Conservation (phyloP, 1,140 invertebrate genomes). For the Lordiphosa collinella region DNA sequence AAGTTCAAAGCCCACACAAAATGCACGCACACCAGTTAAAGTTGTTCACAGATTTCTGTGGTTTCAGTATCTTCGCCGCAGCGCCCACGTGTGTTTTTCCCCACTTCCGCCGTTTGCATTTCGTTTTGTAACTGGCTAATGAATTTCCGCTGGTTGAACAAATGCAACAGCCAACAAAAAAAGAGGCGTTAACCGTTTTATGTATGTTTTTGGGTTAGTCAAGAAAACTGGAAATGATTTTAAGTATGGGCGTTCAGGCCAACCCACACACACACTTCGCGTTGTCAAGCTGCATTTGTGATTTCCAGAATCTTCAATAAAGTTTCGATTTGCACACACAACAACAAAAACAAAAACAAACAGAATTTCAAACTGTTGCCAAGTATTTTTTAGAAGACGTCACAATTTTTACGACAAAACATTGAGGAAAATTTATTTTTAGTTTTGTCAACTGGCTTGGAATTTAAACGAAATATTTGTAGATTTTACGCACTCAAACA, state of each 20-base stretch:
- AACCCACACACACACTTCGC: too few relatives aligned
- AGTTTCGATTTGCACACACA: too few relatives aligned
- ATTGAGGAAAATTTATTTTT: constrained; percentile 32
- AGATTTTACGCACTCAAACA: constrained; percentile 32
- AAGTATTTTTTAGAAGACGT: constrained; percentile 16
- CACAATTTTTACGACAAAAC: constrained; percentile 37
- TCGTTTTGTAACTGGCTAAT: constrained; percentile 57
- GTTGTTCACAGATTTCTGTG: too few relatives aligned
- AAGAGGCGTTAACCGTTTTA: constrained; percentile 41
- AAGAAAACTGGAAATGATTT: neutral
- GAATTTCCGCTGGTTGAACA: constrained; percentile 64
- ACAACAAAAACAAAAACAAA: neutral
- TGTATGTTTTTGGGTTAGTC: neutral
- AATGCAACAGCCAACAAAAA: constrained; percentile 7
- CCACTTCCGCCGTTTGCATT: constrained; percentile 61
- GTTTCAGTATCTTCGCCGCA: neutral
- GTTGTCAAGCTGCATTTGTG: too few relatives aligned
- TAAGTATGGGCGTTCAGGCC: too few relatives aligned
- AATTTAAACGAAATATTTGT: constrained; percentile 33
- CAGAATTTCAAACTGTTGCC: constrained; percentile 18
- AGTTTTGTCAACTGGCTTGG: constrained; percentile 7
- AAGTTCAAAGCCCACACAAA: constrained; percentile 34
- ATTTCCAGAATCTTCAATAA: too few relatives aligned
- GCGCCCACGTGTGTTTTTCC: constrained; percentile 39
- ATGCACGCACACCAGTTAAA: neutral